A percentile compares a stretch with the other conserved stretches of the same genome.
phyloP scores from a whole-genome alignment of 2,888 invertebrate genomes.

The Mycalesis mineus region DNA sequence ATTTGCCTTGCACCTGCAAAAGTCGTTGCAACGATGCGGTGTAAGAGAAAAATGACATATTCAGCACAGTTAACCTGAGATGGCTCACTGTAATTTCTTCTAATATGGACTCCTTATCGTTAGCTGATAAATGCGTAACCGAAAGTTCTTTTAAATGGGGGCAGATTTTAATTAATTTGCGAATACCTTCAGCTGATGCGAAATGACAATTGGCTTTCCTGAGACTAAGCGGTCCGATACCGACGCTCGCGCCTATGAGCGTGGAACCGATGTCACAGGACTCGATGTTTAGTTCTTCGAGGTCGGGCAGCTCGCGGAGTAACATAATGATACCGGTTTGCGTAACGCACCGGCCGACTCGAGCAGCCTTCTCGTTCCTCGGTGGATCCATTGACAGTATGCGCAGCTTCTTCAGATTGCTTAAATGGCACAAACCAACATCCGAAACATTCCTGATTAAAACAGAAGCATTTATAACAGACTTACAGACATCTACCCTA shows the following conservation, averaged over 20 bases:
- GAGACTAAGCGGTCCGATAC: conserved; percentile 62
- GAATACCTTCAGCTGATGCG: conserved; percentile 64
- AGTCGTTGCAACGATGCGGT: conserved; percentile 60
- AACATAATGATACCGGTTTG: conserved; percentile 67
- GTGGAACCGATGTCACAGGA: conserved; percentile 74
- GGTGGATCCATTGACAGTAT: conserved; percentile 71
- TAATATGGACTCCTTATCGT: conserved; percentile 65
- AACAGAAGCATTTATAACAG: conserved; percentile 69
- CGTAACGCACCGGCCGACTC: conserved; percentile 66
- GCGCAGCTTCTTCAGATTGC: conserved; percentile 58
- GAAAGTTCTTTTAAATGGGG: conserved; percentile 63
- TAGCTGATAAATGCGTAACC: conserved; percentile 64
- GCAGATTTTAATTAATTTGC: conserved; percentile 63
- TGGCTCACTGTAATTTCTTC: conserved; percentile 61
- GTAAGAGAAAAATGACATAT: conserved; percentile 69
- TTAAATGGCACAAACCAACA: conserved; percentile 57
- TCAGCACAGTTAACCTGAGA: conserved; percentile 53
- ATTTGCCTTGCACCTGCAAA: conserved; percentile 56
- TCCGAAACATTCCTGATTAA: conserved; percentile 70
- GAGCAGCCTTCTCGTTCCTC: conserved; percentile 60
- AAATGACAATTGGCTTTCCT: conserved; percentile 70
- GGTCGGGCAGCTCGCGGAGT: conserved; percentile 57
- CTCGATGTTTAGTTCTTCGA: conserved; percentile 69
- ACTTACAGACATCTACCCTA: conserved; percentile 67
- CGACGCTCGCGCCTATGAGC: conserved; percentile 53